A percentile compares a stretch with the other conserved stretches of the same genome.
These are phyloP conservation scores for Aphelenchoides fujianensis DNA, from an alignment of 1,140 invertebrate genomes.

Conservation along the genomic window DNA sequence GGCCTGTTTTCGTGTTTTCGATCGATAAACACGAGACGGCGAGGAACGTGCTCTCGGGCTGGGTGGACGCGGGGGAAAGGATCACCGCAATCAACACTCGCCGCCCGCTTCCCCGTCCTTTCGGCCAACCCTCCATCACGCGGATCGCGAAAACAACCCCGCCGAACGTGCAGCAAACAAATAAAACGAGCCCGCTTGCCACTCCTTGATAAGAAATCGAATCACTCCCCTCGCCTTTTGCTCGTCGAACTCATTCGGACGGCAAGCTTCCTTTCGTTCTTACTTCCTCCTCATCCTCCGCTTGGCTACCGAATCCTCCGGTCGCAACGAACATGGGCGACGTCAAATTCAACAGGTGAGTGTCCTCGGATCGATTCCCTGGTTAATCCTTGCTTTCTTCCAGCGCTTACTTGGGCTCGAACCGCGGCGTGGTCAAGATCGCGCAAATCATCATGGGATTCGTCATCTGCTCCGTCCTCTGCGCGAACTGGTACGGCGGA, in stretches of 20 bases:
- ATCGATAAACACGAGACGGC: too few relatives aligned
- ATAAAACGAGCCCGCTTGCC: background rate
- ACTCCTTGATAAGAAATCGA: background rate
- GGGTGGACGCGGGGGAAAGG: too few relatives aligned
- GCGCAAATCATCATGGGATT: constrained; percentile 51
- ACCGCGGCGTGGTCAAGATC: constrained; percentile 44
- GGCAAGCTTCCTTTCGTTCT: too few relatives aligned
- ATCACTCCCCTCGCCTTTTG: background rate
- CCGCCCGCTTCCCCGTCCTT: too few relatives aligned
- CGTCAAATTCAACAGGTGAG: constrained; percentile 37
- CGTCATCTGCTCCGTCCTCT: constrained; percentile 46
- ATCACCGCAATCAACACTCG: too few relatives aligned
- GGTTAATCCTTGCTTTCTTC: too few relatives aligned
- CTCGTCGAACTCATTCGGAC: too few relatives aligned
- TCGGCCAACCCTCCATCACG: background rate
- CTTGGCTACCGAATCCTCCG: background rate
- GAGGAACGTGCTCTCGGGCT: too few relatives aligned
- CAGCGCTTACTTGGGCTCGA: constrained; percentile 38
- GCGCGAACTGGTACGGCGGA: constrained; percentile 54
- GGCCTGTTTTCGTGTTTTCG: background rate
- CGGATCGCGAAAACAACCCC: background rate
- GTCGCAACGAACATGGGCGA: constrained; percentile 14
- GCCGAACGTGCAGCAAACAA: background rate
- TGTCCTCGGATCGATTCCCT: too few relatives aligned
- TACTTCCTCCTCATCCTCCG: background rate